Base-by-base conservation (phyloP, 2,113 vertebrate genomes). In the Hypomesus transpacificus region DNA sequence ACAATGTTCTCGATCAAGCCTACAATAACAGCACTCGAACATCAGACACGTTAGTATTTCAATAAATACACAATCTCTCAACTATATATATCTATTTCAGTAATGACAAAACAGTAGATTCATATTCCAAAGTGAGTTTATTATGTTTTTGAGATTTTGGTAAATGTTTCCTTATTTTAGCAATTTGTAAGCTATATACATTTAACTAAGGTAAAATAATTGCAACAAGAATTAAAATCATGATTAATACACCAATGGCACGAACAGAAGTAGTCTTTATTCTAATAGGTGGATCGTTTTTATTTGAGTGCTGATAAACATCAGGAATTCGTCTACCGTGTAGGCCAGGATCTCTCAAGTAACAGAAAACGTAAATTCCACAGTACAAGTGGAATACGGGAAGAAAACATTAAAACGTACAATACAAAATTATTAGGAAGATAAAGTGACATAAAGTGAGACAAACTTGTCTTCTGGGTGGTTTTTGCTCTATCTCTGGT, bases 121-220 rank as follows among this genome's bases (percentile, higher is more conserved):
- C 64, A 84, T 87, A 88, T 79, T 84, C 81, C 77, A 89, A 90
- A 86, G 69, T 66, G 66, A 72, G 26, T 89, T 89, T 88, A 87
- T 87, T 87, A 78, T 77, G 68, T 70, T 81, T 74, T 59, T 77
- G 73, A 76, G 86, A 75, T 75, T 74, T 84, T 80, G 76, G 81
- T 82, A 81, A 88, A 87, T 82, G 87, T 82, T 81, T 79, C 70
- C 69, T 46, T 46, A 46, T 46, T 46, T 46, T 34, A 3, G 61
- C n/a, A 63, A 81, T 79, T 53, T 74, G 74, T 84, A 78, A 75
- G 87, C 87, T 81, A 85, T 81, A 88, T 89, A 92, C 88, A 92
- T 81, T 84, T 80, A 88, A 86, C 90, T 91, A 91, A 86, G 89
- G 74, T 84, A 84, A 77, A 88, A 86, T 87, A 87, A 84, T 87